Evolutionary conservation across 2,113 vertebrate species (phyloP).

Genomic region (Lasiurus cinereus): DNA sequence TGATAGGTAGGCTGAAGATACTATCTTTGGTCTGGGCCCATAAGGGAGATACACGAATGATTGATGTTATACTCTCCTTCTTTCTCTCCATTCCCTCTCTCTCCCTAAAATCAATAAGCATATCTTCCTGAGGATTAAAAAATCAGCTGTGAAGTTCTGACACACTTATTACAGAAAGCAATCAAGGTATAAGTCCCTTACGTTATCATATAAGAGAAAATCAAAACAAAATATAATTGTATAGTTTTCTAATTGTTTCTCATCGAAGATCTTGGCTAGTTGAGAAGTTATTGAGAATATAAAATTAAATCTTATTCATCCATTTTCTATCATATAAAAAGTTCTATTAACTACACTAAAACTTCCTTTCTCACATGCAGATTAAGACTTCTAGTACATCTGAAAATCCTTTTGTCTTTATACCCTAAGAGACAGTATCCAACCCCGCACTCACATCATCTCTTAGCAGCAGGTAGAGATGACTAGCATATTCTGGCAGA

Average conservation of each 20-base stretch:
- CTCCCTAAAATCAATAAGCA: too few species aligned
- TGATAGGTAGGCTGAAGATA: neutral
- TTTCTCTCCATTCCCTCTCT: too few species aligned
- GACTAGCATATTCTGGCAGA: neutral
- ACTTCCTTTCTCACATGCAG: neutral
- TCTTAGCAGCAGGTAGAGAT: neutral
- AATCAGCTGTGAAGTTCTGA: neutral
- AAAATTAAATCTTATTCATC: neutral
- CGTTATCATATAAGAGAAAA: neutral
- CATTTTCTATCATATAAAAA: slow-evolving; percentile 9
- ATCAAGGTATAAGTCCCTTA: neutral
- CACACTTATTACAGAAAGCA: neutral
- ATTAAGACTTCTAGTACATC: neutral
- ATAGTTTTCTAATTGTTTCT: neutral
- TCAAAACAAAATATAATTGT: neutral
- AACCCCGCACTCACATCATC: neutral
- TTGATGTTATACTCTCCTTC: too few species aligned
- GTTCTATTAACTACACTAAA: neutral
- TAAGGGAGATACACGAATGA: too few species aligned
- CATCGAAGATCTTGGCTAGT: neutral
- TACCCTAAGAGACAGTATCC: neutral
- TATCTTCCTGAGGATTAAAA: too few species aligned
- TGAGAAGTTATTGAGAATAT: neutral
- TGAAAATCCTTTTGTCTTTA: neutral
- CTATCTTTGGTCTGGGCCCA: too few species aligned